These are phyloP conservation scores for Brachyptera risi DNA, from an alignment of 2,888 invertebrate genomes.

Conservation along the genomic window DNA sequence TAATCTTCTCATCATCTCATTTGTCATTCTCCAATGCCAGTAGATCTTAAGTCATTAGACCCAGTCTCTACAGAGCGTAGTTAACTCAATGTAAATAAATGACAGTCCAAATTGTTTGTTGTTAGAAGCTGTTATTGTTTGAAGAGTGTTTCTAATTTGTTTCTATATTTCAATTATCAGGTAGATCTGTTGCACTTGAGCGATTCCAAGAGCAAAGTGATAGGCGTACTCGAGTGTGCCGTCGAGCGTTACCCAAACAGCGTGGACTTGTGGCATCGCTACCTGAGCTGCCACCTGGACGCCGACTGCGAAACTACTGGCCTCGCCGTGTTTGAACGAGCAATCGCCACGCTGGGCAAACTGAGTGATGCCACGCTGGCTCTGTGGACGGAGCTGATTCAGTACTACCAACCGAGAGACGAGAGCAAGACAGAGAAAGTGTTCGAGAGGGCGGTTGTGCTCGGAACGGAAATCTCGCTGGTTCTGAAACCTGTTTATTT, in stretches of 20 bases:
- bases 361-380: conserved; percentile 39
- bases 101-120: too few relatives aligned
- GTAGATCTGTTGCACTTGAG: too few relatives aligned
- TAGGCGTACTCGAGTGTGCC: conserved; percentile 47
- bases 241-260: conserved; percentile 48
- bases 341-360: conserved; percentile 29
- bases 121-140: too few relatives aligned
- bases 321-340: conserved; percentile 28
- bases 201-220: too few relatives aligned
- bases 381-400: conserved; percentile 45
- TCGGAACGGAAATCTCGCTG: conserved; percentile 49
- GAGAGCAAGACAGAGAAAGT: conserved; percentile 27
- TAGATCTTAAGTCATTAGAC: too few relatives aligned
- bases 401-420: conserved; percentile 29
- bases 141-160: too few relatives aligned
- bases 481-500: conserved; percentile 58
- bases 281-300: conserved; percentile 47
- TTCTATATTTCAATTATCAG: too few relatives aligned
- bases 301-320: conserved; percentile 44
- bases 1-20: too few relatives aligned
- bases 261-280: conserved; percentile 50
- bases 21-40: too few relatives aligned
- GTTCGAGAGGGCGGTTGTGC: conserved; percentile 37
- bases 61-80: too few relatives aligned
- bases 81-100: too few relatives aligned